These are phyloP conservation scores for Mohoua ochrocephala DNA, from an alignment of 2,113 vertebrate genomes.

Conservation along the genomic window DNA sequence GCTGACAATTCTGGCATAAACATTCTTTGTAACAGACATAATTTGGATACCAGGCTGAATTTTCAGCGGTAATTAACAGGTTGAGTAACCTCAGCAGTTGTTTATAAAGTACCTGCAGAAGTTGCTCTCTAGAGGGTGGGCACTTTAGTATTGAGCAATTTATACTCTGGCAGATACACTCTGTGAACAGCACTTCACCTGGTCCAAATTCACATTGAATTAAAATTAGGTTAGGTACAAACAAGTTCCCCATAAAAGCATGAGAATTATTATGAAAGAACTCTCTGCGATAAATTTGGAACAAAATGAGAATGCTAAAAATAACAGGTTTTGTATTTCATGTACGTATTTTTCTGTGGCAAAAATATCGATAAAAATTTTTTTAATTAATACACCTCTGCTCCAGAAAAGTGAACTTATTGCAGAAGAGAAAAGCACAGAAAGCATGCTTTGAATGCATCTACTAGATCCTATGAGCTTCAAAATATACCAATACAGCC, in stretches of 20 bases:
- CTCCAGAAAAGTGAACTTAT: neutral
- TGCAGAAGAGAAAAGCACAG: neutral
- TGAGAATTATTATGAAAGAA: neutral
- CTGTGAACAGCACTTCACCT: neutral
- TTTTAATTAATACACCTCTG: neutral
- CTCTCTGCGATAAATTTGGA: neutral
- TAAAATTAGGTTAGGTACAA: neutral
- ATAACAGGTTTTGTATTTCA: neutral
- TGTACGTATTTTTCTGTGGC: neutral
- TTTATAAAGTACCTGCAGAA: constrained; percentile 50
- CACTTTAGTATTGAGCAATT: constrained; percentile 11
- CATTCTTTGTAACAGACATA: neutral
- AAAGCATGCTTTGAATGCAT: neutral
- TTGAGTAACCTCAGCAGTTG: constrained; percentile 54
- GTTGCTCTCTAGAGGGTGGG: neutral
- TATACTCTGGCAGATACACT: neutral
- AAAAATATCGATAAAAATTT: neutral
- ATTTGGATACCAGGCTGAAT: constrained; percentile 45
- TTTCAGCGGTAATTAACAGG: constrained; percentile 35
- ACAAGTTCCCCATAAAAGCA: neutral
- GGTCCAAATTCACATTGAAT: neutral
- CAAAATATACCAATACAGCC: neutral
- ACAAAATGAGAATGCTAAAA: neutral
- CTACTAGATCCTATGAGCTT: neutral
- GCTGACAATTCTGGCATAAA: constrained; percentile 32